Evolutionary conservation across 2,888 invertebrate species (phyloP).

Genomic region (Brachypterus glaber): DNA sequence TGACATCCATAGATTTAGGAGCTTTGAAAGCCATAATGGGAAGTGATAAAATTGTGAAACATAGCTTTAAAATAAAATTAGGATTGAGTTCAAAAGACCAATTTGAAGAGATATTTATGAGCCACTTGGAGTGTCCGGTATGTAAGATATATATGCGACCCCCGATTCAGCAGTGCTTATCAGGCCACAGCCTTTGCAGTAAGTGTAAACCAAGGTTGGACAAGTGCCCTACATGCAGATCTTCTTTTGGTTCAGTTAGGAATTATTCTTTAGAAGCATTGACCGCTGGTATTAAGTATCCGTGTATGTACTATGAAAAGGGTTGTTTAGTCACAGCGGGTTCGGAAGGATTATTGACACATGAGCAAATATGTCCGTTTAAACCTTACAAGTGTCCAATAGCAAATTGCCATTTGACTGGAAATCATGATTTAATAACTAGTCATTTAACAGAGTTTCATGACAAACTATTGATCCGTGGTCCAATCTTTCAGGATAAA

Average conservation of each 20-base stretch:
- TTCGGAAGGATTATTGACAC: constrained; percentile 23
- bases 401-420: constrained; percentile 22
- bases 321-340: constrained; percentile 28
- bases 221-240: constrained; percentile 33
- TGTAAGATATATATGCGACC: constrained; percentile 34
- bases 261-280: constrained; percentile 34
- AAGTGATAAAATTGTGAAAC: constrained; percentile 15
- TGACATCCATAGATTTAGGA: constrained; percentile 25
- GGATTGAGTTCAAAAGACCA: constrained; percentile 16
- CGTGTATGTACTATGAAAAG: constrained; percentile 30
- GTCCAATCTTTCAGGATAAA: constrained; percentile 21
- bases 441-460: constrained; percentile 23
- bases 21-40: constrained; percentile 21
- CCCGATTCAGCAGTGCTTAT: constrained; percentile 33
- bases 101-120: constrained; percentile 29
- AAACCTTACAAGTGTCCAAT: constrained; percentile 31
- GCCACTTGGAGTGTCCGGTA: constrained; percentile 34
- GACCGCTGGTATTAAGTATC: constrained; percentile 28
- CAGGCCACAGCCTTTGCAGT: constrained; percentile 34
- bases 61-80: constrained; percentile 25
- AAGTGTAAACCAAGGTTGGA: constrained; percentile 30
- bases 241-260: constrained; percentile 30
- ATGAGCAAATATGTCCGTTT: constrained; percentile 28
- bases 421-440: constrained; percentile 21
- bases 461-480: constrained; percentile 20